Conservation (phyloP, 2,888 invertebrate species). For the Cynaeus angustus region DNA sequence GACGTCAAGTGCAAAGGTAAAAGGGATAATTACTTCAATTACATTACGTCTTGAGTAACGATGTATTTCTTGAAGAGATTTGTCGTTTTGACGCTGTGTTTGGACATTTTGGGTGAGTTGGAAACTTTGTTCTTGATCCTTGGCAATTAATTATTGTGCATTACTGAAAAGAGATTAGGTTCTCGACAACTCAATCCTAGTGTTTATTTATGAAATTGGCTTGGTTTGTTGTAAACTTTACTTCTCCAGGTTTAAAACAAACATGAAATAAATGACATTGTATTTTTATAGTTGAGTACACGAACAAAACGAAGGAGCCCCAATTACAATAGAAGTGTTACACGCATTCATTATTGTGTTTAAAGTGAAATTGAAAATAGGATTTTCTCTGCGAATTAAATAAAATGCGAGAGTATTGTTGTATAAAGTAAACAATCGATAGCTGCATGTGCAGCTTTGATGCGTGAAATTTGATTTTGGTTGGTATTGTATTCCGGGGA, state of each 20-base stretch:
- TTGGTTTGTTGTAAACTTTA: neutral
- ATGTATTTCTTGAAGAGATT: conserved; percentile 18
- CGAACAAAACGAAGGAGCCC: conserved; percentile 2
- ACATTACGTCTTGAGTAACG: conserved; percentile 16
- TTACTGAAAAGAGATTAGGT: neutral
- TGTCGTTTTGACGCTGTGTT: conserved; percentile 1
- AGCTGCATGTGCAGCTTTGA: neutral
- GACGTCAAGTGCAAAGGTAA: conserved; percentile 2
- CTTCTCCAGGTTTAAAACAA: conserved; percentile 10
- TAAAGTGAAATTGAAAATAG: conserved; percentile 17
- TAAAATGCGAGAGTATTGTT: conserved; percentile 7
- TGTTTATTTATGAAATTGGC: conserved; percentile 1
- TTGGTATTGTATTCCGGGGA: neutral
- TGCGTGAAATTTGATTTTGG: neutral
- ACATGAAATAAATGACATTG: conserved; percentile 11
- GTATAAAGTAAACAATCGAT: neutral
- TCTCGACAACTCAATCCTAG: neutral
- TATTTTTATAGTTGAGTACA: conserved; percentile 26
- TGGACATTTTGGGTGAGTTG: neutral
- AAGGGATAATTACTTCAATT: neutral
- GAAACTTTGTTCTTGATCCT: neutral
- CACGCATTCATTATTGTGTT: conserved; percentile 17
- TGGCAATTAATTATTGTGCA: neutral
- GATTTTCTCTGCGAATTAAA: conserved; percentile 15
- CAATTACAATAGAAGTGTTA: conserved; percentile 31